phyloP scores from a whole-genome alignment of 2,113 vertebrate species.

The Brienomyrus longianalis region DNA sequence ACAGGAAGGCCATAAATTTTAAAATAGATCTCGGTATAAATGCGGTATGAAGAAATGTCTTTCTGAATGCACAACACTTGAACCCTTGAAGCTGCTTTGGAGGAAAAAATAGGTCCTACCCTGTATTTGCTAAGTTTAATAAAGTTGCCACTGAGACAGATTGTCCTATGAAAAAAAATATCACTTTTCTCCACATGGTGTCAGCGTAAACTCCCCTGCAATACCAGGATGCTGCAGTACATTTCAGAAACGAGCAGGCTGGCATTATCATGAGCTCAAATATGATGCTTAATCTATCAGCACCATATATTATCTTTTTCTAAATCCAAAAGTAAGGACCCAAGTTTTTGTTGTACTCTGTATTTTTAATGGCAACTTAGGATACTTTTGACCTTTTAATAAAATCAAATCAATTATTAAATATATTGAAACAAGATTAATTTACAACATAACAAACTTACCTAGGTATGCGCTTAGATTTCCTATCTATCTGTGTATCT shows the following conservation, averaged over 20 bases:
- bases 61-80: not conserved
- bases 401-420: not conserved
- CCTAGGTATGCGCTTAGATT: too few relatives aligned
- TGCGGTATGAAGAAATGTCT: not conserved
- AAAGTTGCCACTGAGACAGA: not conserved
- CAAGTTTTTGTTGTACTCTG: not conserved
- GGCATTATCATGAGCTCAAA: not conserved
- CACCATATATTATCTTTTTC: not conserved
- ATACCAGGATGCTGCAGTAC: not conserved
- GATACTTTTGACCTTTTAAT: not conserved
- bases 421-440: not conserved
- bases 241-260: not conserved
- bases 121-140: not conserved
- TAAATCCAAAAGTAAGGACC: not conserved
- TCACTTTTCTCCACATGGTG: not conserved
- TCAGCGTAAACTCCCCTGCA: not conserved
- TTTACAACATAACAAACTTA: not conserved
- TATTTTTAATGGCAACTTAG: not conserved
- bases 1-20: not conserved
- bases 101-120: not conserved
- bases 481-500: not conserved
- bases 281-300: not conserved
- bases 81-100: not conserved
- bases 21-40: not conserved
- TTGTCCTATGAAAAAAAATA: not conserved